Conservation (phyloP, 2,797 vertebrate species). For the Gobionotothen gibberifrons region DNA sequence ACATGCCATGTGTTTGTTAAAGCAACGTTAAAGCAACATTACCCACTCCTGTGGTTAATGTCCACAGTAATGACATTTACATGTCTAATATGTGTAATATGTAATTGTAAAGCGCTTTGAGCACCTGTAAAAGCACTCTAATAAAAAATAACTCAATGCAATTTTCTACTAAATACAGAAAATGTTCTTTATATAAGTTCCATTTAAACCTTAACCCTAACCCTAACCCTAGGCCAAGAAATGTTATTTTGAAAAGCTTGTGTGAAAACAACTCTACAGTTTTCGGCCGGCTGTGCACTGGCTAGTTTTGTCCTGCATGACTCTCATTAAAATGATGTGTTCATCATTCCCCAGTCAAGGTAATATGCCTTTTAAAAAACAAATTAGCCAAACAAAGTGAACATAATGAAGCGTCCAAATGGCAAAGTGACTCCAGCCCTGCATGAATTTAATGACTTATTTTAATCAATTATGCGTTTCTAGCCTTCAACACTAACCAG, state of each 20-base stretch:
- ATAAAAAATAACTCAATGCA: accelerated
- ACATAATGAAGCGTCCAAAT: constrained; percentile 32
- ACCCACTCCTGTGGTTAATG: too few relatives aligned
- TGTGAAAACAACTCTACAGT: neutral
- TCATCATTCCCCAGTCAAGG: constrained; percentile 18
- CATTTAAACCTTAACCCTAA: neutral
- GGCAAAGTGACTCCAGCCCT: constrained; percentile 35
- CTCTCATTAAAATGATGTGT: constrained; percentile 7
- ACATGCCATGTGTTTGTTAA: neutral
- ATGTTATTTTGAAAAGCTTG: neutral
- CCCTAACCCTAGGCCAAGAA: neutral
- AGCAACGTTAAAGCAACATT: too few relatives aligned
- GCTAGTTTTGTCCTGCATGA: neutral
- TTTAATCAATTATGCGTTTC: constrained; percentile 24
- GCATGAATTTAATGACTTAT: constrained; percentile 34
- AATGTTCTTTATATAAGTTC: neutral
- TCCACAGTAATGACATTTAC: too few relatives aligned
- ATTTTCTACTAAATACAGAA: neutral
- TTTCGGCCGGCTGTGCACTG: neutral
- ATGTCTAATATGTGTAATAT: too few relatives aligned
- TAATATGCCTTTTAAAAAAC: constrained; percentile 36
- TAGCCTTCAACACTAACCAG: constrained; percentile 4
- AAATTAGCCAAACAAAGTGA: constrained; percentile 40
- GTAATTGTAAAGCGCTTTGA: too few relatives aligned
- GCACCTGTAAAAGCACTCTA: too few relatives aligned